Conservation (phyloP, 2,888 invertebrate species). For the Xanthorhoe designata region DNA sequence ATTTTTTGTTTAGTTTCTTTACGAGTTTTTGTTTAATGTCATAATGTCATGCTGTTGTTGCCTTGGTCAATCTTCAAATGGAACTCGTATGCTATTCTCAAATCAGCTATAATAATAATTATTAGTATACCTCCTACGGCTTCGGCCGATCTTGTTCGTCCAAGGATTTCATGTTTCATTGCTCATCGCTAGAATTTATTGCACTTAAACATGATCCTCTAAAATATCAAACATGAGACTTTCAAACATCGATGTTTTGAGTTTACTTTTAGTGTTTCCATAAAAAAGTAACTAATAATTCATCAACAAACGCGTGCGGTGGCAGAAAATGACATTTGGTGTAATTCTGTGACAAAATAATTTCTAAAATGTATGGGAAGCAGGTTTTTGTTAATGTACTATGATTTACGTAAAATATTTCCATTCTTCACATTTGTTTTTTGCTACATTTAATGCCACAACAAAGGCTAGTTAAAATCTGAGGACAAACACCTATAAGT, state of each 20-base stretch:
- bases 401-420: not conserved
- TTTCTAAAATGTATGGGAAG: not conserved
- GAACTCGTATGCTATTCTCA: not conserved
- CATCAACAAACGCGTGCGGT: no score
- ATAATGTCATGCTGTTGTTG: not conserved
- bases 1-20: conserved; percentile 13
- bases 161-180: conserved; percentile 29
- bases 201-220: no score
- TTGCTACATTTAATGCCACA: conserved; percentile 4
- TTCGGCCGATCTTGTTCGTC: conserved; percentile 19
- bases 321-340: no score
- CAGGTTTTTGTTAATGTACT: not conserved
- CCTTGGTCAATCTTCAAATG: not conserved
- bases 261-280: no score
- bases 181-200: not conserved
- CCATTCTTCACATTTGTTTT: not conserved
- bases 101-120: not conserved
- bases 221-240: no score
- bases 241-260: no score
- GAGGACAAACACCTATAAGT: conserved; percentile 37
- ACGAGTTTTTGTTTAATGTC: conserved; percentile 1
- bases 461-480: conserved; percentile 23
- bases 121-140: conserved; percentile 19
- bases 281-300: no score
- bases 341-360: not conserved